These are phyloP conservation scores for Teinopalpus imperialis DNA, from an alignment of 2,888 invertebrate genomes.

Conservation along the genomic window DNA sequence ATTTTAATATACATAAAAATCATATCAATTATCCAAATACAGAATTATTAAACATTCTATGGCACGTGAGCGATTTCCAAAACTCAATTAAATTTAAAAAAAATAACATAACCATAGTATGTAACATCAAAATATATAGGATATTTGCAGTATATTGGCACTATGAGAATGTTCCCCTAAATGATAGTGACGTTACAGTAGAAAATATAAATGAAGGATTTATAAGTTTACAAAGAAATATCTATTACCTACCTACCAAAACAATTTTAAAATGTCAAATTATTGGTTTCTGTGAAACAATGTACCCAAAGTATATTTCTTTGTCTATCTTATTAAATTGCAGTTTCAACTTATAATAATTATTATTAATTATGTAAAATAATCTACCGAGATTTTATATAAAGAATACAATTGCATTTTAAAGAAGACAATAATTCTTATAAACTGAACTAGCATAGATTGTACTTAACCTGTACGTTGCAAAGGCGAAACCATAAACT, in stretches of 20 bases:
- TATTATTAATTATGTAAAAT: conserved; percentile 32
- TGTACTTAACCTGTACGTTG: conserved; percentile 60
- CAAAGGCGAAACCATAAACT: conserved; percentile 17
- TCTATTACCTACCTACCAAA: conserved; percentile 18
- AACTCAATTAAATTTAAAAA: conserved; percentile 30
- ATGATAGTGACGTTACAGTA: background rate
- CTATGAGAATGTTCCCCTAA: conserved; percentile 37
- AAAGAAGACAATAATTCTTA: conserved; percentile 39
- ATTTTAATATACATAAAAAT: conserved; percentile 24
- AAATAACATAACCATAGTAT: conserved; percentile 25
- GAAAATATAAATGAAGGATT: conserved; percentile 20
- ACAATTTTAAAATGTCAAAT: conserved; percentile 12
- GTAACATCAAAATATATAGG: conserved; percentile 21
- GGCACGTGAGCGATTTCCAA: conserved; percentile 53
- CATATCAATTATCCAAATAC: conserved; percentile 21
- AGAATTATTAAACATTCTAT: conserved; percentile 42
- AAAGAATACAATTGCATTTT: conserved; percentile 63
- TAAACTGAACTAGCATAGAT: conserved; percentile 35
- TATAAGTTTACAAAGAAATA: conserved; percentile 5
- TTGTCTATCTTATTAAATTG: conserved; percentile 22
- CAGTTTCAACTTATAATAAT: conserved; percentile 39
- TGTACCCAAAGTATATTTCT: conserved; percentile 17
- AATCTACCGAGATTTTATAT: conserved; percentile 67
- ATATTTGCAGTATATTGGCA: conserved; percentile 51
- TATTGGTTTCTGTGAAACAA: conserved; percentile 7